Evolutionary conservation across 2,113 vertebrate genomes (phyloP).

Genomic region (Elephantulus edwardii): DNA sequence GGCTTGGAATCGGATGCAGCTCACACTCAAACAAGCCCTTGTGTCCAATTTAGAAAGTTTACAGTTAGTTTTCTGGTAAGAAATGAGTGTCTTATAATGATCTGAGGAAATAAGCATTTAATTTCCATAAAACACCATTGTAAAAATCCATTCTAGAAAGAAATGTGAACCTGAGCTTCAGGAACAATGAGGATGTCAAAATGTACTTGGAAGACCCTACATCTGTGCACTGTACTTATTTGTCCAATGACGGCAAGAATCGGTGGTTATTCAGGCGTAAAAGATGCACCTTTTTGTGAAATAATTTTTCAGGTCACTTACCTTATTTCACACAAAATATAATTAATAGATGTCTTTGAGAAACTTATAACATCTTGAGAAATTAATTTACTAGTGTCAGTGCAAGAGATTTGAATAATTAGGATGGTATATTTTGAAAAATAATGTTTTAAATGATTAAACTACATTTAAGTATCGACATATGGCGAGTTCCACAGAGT

Average conservation of each 20-base stretch:
- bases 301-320: not conserved
- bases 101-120: no score
- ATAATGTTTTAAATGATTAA: not conserved
- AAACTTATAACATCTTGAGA: not conserved
- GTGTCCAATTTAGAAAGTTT: no score
- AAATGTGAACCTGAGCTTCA: not conserved
- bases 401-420: not conserved
- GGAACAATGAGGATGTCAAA: not conserved
- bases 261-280: not conserved
- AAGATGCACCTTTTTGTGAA: not conserved
- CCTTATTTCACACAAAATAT: not conserved
- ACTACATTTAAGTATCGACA: not conserved
- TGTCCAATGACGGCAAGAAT: not conserved
- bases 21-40: not conserved
- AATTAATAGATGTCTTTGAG: not conserved
- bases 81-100: no score
- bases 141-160: conserved; percentile 37
- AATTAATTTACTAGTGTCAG: not conserved
- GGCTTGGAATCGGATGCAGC: not conserved
- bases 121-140: not conserved
- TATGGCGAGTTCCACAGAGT: not conserved
- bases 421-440: not conserved
- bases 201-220: not conserved
- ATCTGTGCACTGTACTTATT: not conserved
- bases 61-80: no score